These are phyloP conservation scores for Rhabdophis nuchalis DNA, from an alignment of 2,797 vertebrate species.

Conservation along the genomic window DNA sequence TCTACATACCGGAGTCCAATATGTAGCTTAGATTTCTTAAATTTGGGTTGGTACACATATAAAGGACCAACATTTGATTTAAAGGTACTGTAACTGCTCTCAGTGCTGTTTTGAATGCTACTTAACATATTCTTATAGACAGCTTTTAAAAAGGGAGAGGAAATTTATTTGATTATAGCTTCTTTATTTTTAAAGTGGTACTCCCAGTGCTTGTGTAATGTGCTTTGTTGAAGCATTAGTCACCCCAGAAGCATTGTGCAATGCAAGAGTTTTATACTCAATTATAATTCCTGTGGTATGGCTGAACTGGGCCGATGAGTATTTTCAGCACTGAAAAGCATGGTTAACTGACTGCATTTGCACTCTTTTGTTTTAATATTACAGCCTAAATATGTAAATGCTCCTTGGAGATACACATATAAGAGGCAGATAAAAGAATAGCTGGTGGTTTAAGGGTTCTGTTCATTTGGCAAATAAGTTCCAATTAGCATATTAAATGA, in stretches of 20 bases:
- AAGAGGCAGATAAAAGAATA: conserved; percentile 19
- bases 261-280: not conserved
- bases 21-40: not conserved
- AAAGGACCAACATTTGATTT: not conserved
- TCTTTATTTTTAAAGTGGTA: not conserved
- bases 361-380: not conserved
- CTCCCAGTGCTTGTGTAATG: not conserved
- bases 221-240: not conserved
- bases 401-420: not conserved
- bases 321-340: conserved; percentile 24
- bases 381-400: conserved; percentile 8
- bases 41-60: not conserved
- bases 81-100: not conserved
- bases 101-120: not conserved
- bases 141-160: not conserved
- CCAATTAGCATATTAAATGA: not conserved
- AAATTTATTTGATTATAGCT: not conserved
- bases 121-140: not conserved
- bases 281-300: conserved; percentile 24
- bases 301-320: conserved; percentile 11
- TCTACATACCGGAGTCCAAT: not conserved
- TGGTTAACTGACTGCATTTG: conserved; percentile 32
- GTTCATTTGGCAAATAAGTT: not conserved
- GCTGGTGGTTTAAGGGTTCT: not conserved
- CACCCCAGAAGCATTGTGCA: not conserved